Percentiles rank a stretch among this genome's conserved stretches.
Conservation (phyloP, 2,113 vertebrate species). For the Cichladusa arquata region DNA sequence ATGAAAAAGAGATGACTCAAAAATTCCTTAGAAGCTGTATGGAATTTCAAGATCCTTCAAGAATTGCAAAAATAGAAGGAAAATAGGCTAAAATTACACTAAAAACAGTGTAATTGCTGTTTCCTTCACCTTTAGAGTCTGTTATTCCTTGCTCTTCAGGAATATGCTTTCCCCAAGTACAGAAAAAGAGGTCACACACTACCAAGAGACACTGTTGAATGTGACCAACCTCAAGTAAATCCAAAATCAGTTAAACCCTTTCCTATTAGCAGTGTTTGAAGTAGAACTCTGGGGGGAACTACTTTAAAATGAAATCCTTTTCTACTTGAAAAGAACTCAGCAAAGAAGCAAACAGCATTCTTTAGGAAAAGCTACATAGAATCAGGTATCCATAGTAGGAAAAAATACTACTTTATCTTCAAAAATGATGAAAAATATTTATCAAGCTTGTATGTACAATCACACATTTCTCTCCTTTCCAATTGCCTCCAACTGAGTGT, state of each 20-base stretch:
- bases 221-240: not conserved
- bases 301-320: not conserved
- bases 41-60: not conserved
- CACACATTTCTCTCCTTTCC: not conserved
- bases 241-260: not conserved
- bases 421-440: not conserved
- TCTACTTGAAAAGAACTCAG: not conserved
- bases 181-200: not conserved
- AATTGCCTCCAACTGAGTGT: not conserved
- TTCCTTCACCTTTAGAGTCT: not conserved
- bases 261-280: not conserved
- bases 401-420: not conserved
- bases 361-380: not conserved
- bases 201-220: not conserved
- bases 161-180: not conserved
- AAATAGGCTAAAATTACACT: not conserved
- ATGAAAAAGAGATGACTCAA: not conserved
- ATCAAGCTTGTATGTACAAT: not conserved
- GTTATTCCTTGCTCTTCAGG: not conserved
- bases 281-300: not conserved
- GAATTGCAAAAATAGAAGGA: not conserved
- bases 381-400: not conserved
- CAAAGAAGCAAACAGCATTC: not conserved
- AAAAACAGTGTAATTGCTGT: not conserved
- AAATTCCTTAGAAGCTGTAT: not conserved